These are phyloP conservation scores for Drosophila bocki DNA, from an alignment of 1,140 invertebrate genomes.

Conservation along the genomic window DNA sequence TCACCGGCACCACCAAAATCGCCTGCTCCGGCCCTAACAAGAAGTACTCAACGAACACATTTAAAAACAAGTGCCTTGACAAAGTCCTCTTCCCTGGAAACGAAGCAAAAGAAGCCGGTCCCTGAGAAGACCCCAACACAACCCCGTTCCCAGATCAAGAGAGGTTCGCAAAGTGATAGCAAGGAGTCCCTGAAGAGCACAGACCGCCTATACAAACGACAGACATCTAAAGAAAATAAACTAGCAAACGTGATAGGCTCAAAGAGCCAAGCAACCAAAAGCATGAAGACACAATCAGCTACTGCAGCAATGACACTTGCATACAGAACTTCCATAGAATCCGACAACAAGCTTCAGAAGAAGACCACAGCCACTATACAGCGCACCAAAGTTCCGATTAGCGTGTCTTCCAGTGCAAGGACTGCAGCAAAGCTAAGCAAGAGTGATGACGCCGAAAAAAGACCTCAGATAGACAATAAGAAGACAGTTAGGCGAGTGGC, in stretches of 20 bases:
- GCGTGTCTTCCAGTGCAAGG: conserved; percentile 72
- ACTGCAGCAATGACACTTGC: conserved; percentile 69
- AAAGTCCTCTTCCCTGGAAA: conserved; percentile 58
- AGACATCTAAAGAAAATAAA: conserved; percentile 74
- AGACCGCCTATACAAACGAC: conserved; percentile 71
- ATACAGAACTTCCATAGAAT: conserved; percentile 78
- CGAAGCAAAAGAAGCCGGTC: conserved; percentile 47
- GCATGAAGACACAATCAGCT: conserved; percentile 78
- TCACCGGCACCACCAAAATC: conserved; percentile 71
- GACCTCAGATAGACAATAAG: conserved; percentile 79
- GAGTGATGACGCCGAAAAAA: conserved; percentile 77
- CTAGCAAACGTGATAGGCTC: conserved; percentile 77
- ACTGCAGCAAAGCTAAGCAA: conserved; percentile 65
- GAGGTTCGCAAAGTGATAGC: conserved; percentile 64
- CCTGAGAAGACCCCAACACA: conserved; percentile 40
- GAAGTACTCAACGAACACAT: conserved; percentile 50
- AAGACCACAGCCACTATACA: conserved; percentile 58
- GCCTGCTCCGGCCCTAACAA: conserved; percentile 46
- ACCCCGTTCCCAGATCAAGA: conserved; percentile 30
- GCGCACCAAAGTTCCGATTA: conserved; percentile 76
- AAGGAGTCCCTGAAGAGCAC: conserved; percentile 66
- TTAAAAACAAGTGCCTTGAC: conserved; percentile 73
- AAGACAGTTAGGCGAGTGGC: conserved; percentile 51
- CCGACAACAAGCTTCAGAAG: conserved; percentile 68
- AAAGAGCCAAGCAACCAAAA: conserved; percentile 74